phyloP scores from a whole-genome alignment of 2,888 invertebrate genomes.

The Caenorhabditis sp. region DNA sequence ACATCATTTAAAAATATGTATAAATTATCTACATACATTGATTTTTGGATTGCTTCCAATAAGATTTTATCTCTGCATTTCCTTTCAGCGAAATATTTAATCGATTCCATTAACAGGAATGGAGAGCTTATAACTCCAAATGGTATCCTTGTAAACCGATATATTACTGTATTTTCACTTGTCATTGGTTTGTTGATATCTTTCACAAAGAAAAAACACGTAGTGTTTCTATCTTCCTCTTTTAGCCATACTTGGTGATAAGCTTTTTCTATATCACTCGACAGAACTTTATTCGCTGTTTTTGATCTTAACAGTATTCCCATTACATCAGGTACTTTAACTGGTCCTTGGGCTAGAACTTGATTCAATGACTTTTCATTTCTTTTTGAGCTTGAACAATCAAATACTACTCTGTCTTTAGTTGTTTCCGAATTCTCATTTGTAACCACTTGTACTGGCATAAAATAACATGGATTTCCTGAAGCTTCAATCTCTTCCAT shows the following conservation, averaged over 20 bases:
- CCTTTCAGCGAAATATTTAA: conserved; percentile 9
- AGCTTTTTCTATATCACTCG: too few species aligned
- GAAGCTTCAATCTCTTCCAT: background rate
- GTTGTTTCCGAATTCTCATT: too few species aligned
- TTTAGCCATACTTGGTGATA: conserved; percentile 44
- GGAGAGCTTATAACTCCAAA: conserved; percentile 46
- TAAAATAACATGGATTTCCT: conserved; percentile 7
- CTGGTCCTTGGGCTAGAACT: conserved; percentile 30
- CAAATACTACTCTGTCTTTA: too few species aligned
- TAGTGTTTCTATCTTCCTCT: conserved; percentile 31
- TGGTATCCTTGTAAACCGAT: conserved; percentile 42
- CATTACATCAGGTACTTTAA: conserved; percentile 12
- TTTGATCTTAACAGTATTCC: conserved; percentile 33
- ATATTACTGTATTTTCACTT: conserved; percentile 28
- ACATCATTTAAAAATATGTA: background rate
- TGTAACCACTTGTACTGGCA: conserved; percentile 36
- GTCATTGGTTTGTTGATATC: conserved; percentile 17
- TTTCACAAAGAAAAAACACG: conserved; percentile 47
- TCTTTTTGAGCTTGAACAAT: too few species aligned
- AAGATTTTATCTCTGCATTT: background rate
- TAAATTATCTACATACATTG: conserved; percentile 1
- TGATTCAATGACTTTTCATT: conserved; percentile 39
- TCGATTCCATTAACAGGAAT: conserved; percentile 33
- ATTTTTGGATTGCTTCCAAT: conserved; percentile 7
- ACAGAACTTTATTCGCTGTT: conserved; percentile 6